phyloP scores from a whole-genome alignment of 2,113 vertebrate species.

The Hucho hucho region DNA sequence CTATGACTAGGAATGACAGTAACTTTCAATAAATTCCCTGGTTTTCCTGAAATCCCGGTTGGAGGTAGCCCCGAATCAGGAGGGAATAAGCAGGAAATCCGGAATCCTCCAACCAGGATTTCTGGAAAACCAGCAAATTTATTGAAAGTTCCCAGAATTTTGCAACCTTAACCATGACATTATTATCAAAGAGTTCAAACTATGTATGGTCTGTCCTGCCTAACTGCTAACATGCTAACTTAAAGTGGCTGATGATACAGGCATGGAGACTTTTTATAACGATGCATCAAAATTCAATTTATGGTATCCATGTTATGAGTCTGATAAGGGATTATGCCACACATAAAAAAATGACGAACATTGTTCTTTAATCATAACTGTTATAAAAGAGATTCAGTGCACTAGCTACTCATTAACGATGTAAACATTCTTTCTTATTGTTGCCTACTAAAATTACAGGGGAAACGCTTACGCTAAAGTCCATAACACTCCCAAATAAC shows the following conservation, averaged over 20 bases:
- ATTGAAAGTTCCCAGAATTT: no score
- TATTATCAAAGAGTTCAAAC: no score
- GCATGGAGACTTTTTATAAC: constrained; percentile 1
- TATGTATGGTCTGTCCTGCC: background rate
- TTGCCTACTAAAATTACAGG: constrained; percentile 73
- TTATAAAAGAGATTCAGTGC: constrained; percentile 56
- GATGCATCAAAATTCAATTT: constrained; percentile 39
- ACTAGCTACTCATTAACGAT: constrained; percentile 59
- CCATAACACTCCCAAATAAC: constrained; percentile 71
- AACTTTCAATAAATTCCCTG: no score
- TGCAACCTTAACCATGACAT: no score
- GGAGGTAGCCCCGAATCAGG: no score
- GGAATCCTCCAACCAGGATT: no score
- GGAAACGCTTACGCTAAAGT: constrained; percentile 56
- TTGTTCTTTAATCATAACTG: constrained; percentile 37
- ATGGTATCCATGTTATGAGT: constrained; percentile 24
- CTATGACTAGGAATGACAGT: background rate
- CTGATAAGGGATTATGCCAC: constrained; percentile 47
- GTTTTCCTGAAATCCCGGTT: no score
- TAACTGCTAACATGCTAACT: constrained; percentile 30
- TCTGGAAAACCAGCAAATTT: no score
- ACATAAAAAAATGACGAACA: constrained; percentile 38
- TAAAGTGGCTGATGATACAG: background rate
- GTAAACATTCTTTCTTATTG: constrained; percentile 68
- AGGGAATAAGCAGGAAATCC: no score